Percentiles rank a stretch among this genome's conserved stretches.
Conservation (phyloP, 1,140 invertebrate species). For the Papilio polyxenes region DNA sequence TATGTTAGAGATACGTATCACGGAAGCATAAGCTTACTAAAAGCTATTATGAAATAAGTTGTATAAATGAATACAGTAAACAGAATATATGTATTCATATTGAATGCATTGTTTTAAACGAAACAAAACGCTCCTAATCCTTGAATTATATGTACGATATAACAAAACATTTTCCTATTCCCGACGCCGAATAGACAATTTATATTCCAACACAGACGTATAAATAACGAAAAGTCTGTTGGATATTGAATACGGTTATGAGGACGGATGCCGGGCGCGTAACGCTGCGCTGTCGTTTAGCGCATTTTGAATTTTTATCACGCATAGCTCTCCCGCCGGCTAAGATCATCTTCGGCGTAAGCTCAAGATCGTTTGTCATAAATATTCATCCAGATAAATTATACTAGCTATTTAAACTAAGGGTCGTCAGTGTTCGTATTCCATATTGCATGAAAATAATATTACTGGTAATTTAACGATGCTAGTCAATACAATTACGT, state of each 20-base stretch:
- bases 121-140: not conserved
- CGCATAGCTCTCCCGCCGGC: slow-evolving; percentile 23
- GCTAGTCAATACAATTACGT: too few relatives aligned
- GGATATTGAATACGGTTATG: slow-evolving; percentile 39
- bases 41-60: too few relatives aligned
- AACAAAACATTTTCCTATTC: slow-evolving; percentile 26
- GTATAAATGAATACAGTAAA: not conserved
- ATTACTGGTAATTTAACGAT: too few relatives aligned
- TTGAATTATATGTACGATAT: not conserved
- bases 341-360: slow-evolving; percentile 20
- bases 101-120: not conserved
- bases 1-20: too few relatives aligned
- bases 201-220: slow-evolving; percentile 32
- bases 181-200: slow-evolving; percentile 31
- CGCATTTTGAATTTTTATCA: slow-evolving; percentile 36
- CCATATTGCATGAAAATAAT: not conserved
- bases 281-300: slow-evolving; percentile 6
- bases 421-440: not conserved
- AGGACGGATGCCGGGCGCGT: slow-evolving; percentile 24
- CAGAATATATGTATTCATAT: not conserved
- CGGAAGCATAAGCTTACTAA: too few relatives aligned
- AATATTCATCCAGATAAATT: slow-evolving; percentile 18
- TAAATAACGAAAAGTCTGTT: slow-evolving; percentile 33
- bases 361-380: not conserved
- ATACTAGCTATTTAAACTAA: not conserved